phyloP scores from a whole-genome alignment of 2,888 invertebrate species.

The Drosophila paracracens region DNA sequence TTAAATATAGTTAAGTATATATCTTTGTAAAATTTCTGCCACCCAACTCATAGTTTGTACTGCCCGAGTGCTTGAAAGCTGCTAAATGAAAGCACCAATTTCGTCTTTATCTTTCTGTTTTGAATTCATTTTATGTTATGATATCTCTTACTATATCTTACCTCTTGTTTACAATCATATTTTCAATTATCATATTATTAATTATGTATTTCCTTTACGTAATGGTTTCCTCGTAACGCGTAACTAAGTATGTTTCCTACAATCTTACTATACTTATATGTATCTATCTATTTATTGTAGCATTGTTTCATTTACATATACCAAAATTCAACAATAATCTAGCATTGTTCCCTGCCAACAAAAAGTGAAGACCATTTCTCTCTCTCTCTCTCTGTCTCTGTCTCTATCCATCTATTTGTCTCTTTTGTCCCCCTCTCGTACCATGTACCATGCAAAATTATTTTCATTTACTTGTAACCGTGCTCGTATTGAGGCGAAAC shows the following conservation, averaged over 20 bases:
- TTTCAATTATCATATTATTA: constrained; percentile 18
- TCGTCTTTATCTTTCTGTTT: constrained; percentile 27
- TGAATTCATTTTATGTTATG: constrained; percentile 39
- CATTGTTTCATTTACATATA: constrained; percentile 64
- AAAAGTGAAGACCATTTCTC: constrained; percentile 17
- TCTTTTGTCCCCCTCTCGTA: neutral
- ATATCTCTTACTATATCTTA: constrained; percentile 24
- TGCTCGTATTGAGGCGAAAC: constrained; percentile 43
- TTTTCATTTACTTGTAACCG: constrained; percentile 33
- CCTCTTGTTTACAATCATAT: constrained; percentile 35
- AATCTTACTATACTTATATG: constrained; percentile 5
- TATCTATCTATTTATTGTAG: constrained; percentile 57
- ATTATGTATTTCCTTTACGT: constrained; percentile 21
- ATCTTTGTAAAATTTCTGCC: constrained; percentile 34
- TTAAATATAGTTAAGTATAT: constrained; percentile 26
- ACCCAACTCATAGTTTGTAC: constrained; percentile 41
- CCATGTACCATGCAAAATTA: constrained; percentile 52
- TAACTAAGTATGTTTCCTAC: constrained; percentile 37
- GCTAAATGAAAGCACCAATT: constrained; percentile 60
- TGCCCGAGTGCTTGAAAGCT: constrained; percentile 60
- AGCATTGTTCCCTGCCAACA: constrained; percentile 32
- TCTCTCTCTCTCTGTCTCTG: neutral
- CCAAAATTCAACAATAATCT: constrained; percentile 41
- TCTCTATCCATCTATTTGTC: neutral
- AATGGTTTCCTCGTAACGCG: constrained; percentile 28